Conservation (phyloP, 2,888 invertebrate genomes). For the Muscina levida region DNA sequence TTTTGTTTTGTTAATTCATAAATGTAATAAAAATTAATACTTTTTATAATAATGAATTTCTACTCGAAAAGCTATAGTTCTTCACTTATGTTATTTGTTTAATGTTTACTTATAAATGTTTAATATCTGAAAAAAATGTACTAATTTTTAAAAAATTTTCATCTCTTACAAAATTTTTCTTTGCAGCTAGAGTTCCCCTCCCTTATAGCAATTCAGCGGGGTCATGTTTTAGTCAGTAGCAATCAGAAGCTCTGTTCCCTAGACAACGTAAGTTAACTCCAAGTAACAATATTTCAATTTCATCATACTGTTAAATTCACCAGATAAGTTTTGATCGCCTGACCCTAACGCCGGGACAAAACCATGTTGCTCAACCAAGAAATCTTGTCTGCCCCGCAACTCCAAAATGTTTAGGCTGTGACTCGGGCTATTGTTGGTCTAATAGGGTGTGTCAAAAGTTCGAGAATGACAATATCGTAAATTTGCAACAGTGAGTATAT, state of each 20-base stretch:
- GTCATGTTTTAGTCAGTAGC: slow-evolving; percentile 89
- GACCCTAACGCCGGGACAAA: slow-evolving; percentile 72
- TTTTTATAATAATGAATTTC: no score
- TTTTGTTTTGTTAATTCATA: no score
- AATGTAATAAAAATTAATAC: no score
- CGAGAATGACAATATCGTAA: slow-evolving; percentile 74
- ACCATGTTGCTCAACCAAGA: slow-evolving; percentile 55
- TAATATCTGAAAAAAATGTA: no score
- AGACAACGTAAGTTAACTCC: slow-evolving; percentile 76
- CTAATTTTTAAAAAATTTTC: no score
- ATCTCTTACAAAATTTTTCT: no score
- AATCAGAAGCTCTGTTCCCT: slow-evolving; percentile 89
- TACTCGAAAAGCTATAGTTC: no score
- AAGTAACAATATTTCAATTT: background rate
- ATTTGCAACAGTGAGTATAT: slow-evolving; percentile 69
- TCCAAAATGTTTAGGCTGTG: slow-evolving; percentile 73
- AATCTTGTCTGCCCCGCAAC: slow-evolving; percentile 65
- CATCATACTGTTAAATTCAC: background rate
- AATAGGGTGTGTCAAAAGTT: slow-evolving; percentile 75
- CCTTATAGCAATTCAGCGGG: slow-evolving; percentile 88
- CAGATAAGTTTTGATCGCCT: slow-evolving; percentile 77
- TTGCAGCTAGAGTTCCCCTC: slow-evolving; percentile 87
- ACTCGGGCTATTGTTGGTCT: slow-evolving; percentile 76
- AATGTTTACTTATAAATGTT: no score
- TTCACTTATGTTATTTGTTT: no score